Evolutionary conservation across 2,888 invertebrate species (phyloP), one percentile per base, ranked within the genome.

Genomic region (Reticulitermes lucifugus): DNA sequence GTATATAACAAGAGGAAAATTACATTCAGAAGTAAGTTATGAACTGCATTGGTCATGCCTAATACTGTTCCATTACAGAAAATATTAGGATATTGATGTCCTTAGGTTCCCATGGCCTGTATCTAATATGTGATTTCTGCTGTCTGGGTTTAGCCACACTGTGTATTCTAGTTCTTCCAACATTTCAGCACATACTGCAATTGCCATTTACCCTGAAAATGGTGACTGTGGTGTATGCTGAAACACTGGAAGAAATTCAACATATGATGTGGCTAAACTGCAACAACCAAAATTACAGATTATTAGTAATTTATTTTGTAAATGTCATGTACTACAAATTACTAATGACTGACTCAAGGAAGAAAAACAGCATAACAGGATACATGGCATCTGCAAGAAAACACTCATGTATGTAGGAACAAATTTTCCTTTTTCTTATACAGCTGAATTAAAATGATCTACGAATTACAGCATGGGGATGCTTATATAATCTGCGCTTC

Each of bases 271-370:
- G 35, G 35, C 35, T 35, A 35, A 35, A 35, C 35, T 4, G 4
- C 35, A 35, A 35, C 35, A 35, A 35, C 2, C 35, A 35, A 35
- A 35, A 35, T 35, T 35, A 35, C 35, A 35, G 4, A 35, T 35
- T 35, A 35, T 35, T 35, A 35, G 4, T 35, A 35, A 35, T 35
- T 35, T 35, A 80, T 71, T 46, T 70, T 70, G 29, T 70, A 79
- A 35, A 35, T 35, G 35, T 35, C 35, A 35, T 35, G 60, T 55
- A 43, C 73, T 29, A 73, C 70, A 79, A 22, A 7, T 80, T 80
- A 51, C 73, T 80, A 80, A 75, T 60, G 79, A 71, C 18, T 71
- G 77, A 35, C n/a, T 77, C 25, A 79, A 60, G 71, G 80, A 70
- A 84, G 71, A 55, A 80, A 80, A 70, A 71, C 43, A 71, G 35